Percentiles rank a stretch among this genome's conserved stretches.
Conservation (phyloP, 2,797 vertebrate species). For the Aldrovandia affinis region DNA sequence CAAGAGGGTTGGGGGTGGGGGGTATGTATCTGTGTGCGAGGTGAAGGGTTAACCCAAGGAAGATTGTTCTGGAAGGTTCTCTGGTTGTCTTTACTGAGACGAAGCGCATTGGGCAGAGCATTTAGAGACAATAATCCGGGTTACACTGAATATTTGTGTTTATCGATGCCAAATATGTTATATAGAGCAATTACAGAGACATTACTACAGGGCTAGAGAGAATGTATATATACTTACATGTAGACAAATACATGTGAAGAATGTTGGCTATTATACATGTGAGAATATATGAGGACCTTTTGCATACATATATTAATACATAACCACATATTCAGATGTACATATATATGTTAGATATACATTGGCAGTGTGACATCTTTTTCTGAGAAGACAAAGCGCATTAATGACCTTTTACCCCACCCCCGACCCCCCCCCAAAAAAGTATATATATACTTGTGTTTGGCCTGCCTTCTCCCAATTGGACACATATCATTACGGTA, state of each 20-base stretch:
- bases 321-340: neutral
- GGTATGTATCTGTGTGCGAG: slow-evolving; percentile 52
- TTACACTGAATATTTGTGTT: slow-evolving; percentile 39
- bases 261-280: slow-evolving; percentile 15
- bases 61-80: slow-evolving; percentile 88
- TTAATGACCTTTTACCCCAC: neutral
- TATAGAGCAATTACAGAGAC: slow-evolving; percentile 8
- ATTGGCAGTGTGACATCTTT: neutral
- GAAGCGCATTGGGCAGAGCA: slow-evolving; percentile 61
- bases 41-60: slow-evolving; percentile 81
- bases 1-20: slow-evolving; percentile 53
- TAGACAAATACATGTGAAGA: slow-evolving; percentile 22
- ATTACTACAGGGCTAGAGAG: slow-evolving; percentile 33
- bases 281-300: slow-evolving; percentile 22
- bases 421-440: no score
- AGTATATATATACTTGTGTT: neutral
- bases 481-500: slow-evolving; percentile 29
- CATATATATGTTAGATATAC: neutral
- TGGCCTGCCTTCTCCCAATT: slow-evolving; percentile 1
- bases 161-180: slow-evolving; percentile 4
- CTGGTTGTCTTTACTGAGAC: slow-evolving; percentile 76
- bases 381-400: neutral
- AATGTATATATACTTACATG: slow-evolving; percentile 35
- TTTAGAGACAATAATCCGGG: slow-evolving; percentile 57
- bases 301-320: slow-evolving; percentile 26